Evolutionary conservation across 2,113 vertebrate genomes (phyloP).

Genomic region (Alligator sinensis): DNA sequence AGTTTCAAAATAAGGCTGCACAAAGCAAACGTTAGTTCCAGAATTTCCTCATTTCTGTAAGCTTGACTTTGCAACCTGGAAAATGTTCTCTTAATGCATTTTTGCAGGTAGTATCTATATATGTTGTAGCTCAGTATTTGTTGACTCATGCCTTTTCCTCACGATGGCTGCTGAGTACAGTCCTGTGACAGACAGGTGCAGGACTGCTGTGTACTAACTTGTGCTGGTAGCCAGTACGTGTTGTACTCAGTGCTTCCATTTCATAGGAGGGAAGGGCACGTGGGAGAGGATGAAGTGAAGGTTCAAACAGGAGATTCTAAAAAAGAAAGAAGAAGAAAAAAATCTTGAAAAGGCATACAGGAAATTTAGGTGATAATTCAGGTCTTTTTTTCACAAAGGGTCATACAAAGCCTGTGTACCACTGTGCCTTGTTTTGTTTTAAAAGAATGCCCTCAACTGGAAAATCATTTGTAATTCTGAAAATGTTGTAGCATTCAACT

Average conservation of each 20-base stretch:
- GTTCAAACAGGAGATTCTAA: not conserved
- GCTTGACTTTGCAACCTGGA: not conserved
- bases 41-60: not conserved
- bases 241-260: not conserved
- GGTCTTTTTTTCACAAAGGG: not conserved
- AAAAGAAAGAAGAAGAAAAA: constrained; percentile 5
- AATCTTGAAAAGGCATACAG: not conserved
- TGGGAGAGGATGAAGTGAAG: not conserved
- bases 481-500: not conserved
- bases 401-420: not conserved
- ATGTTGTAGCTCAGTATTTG: not conserved
- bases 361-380: not conserved
- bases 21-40: too few species aligned
- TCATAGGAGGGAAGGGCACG: not conserved
- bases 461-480: not conserved
- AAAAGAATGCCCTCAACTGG: not conserved
- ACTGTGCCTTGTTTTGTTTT: not conserved
- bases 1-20: too few species aligned
- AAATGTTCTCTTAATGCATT: not conserved
- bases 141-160: not conserved
- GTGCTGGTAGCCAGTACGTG: not conserved
- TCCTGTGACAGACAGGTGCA: not conserved
- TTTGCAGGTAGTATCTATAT: not conserved
- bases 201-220: not conserved
- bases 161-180: not conserved